Conservation (phyloP, 2,888 invertebrate species). For the Phortica magna region DNA sequence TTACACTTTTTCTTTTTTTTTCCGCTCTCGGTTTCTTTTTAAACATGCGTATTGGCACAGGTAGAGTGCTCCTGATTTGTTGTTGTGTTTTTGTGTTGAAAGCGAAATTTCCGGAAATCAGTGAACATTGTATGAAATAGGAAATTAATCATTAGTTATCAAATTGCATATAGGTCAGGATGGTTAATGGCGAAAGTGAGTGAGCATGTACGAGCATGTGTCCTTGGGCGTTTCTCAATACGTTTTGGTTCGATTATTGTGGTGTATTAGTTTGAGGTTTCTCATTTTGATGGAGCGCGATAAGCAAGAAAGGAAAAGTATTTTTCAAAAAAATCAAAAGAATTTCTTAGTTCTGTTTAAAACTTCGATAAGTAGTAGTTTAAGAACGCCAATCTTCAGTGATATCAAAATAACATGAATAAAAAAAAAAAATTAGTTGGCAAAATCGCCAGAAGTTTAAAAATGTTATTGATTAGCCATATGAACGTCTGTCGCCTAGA, state of each 20-base stretch:
- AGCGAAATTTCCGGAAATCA: constrained; percentile 49
- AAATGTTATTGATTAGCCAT: too few species aligned
- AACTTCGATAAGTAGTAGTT: too few species aligned
- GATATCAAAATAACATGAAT: too few species aligned
- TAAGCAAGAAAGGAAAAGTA: not conserved
- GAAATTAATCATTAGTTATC: constrained; percentile 65
- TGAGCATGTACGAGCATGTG: not conserved
- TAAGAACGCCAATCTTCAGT: too few species aligned
- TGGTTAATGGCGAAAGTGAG: not conserved
- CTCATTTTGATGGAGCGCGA: not conserved
- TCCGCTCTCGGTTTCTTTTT: constrained; percentile 14
- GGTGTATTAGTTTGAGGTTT: not conserved
- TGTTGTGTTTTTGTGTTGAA: constrained; percentile 43
- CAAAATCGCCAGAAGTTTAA: too few species aligned
- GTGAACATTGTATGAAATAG: constrained; percentile 31
- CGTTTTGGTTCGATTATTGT: constrained; percentile 7
- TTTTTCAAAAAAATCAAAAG: not conserved
- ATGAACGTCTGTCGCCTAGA: too few species aligned
- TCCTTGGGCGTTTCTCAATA: not conserved
- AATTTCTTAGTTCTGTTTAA: too few species aligned
- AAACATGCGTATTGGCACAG: constrained; percentile 8
- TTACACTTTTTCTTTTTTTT: constrained; percentile 52
- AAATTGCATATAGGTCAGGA: constrained; percentile 53
- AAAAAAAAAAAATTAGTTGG: too few species aligned
- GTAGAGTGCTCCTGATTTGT: constrained; percentile 32